Conservation (phyloP, 2,888 invertebrate genomes). For the Endomychus coccineus region DNA sequence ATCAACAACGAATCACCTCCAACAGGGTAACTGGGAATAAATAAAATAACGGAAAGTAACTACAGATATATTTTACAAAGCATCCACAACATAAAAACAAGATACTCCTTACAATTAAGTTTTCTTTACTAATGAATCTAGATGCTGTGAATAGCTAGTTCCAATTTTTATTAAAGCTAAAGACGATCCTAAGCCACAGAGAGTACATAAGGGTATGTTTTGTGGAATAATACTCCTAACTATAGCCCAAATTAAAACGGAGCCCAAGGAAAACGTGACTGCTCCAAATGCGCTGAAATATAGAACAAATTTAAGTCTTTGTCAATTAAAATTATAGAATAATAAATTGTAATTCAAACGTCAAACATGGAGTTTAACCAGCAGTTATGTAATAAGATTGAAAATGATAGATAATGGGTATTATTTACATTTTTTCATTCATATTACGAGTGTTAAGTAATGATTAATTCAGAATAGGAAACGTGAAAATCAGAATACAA, state of each 20-base stretch:
- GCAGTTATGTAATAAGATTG: no score
- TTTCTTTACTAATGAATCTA: constrained; percentile 33
- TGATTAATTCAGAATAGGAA: no score
- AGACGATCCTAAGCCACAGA: constrained; percentile 65
- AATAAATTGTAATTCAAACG: no score
- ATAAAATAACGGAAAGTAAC: no score
- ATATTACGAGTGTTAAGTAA: no score
- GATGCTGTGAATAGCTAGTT: constrained; percentile 35
- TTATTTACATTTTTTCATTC: no score
- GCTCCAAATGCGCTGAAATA: constrained; percentile 57
- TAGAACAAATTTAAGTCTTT: constrained; percentile 4
- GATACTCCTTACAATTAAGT: constrained; percentile 7
- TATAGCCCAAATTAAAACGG: constrained; percentile 83
- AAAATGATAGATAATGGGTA: no score
- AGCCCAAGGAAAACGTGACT: constrained; percentile 80
- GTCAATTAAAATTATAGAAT: no score
- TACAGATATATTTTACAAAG: no score
- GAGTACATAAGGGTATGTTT: constrained; percentile 57
- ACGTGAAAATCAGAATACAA: constrained; percentile 5
- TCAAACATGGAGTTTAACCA: no score
- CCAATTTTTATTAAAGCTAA: constrained; percentile 50
- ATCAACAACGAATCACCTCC: no score
- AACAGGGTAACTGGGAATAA: no score
- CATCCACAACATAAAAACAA: constrained; percentile 5
- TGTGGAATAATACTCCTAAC: constrained; percentile 70